Base-by-base conservation (phyloP, 2,797 vertebrate species). In the Neosilurus mollespiculum region DNA sequence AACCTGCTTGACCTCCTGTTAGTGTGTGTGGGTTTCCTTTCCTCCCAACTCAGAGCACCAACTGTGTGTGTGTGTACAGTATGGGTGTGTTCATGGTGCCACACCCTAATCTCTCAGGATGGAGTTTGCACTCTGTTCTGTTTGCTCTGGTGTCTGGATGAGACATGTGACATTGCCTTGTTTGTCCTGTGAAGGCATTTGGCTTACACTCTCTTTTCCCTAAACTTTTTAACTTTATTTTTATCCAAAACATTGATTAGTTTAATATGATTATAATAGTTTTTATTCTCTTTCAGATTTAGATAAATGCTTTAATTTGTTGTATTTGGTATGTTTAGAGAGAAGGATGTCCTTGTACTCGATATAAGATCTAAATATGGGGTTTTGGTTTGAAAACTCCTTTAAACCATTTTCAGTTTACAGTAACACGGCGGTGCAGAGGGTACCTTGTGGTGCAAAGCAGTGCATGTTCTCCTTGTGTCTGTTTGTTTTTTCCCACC, bases 111-210 rank as follows among this genome's bases (percentile, higher is more conserved):
- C 65, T 77, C 76, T 75, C 82, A 49, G 53, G 69, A 79, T 76
- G 53, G 49, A 83, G 83, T 84, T 85, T 83, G 66, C 64, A 77
- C 79, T 58, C 67, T 85, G 83, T 72, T 80, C 78, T 59, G 72
- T 81, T 65, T 69, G 84, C 72, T 81, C 72, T 70, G 43, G 64
- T 78, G 58, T 78, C 73, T 82, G 58, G 30, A 78, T 71, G 30
- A 90, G 87, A 89, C 70, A 65, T 89, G 86, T 91, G 81, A 86
- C 85, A 84, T 87, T 87, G 84, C 78, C 80, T 78, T 87, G 64
- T 66, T 86, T 77, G 77, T 86, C 78, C 89, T 86, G 78, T 66
- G 75, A 87, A 73, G 51, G 24, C n/a, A 37, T 51, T 14, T 30
- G 26, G 72, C 26, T 24, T 73, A 26, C 51, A 54, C 14, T 8